These are phyloP conservation scores for Rhabdomys dilectus DNA, from an alignment of 2,113 vertebrate species.

Conservation along the genomic window DNA sequence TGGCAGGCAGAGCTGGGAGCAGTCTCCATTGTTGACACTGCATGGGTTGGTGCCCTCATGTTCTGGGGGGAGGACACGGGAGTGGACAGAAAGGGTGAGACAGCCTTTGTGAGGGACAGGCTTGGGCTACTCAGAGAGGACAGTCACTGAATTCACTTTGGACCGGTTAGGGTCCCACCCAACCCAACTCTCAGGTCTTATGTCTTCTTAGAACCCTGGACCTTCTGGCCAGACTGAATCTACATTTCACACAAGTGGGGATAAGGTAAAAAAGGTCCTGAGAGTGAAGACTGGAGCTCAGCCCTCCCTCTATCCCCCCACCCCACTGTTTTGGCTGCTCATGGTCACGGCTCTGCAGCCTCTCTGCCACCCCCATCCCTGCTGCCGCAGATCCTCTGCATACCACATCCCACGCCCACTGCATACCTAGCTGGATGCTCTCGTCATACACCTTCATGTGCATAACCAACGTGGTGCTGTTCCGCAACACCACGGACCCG, in stretches of 20 bases:
- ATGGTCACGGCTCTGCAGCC: background rate
- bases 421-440: constrained; percentile 88
- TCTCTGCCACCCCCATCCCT: background rate
- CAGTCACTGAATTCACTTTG: background rate
- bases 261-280: background rate
- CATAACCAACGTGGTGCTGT: constrained; percentile 97
- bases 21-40: constrained; percentile 96
- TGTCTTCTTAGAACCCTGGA: background rate
- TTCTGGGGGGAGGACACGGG: background rate
- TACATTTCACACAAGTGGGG: fast-evolving
- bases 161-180: background rate
- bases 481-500: constrained; percentile 91
- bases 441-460: constrained; percentile 99
- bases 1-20: constrained; percentile 97
- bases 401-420: fast-evolving
- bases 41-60: constrained; percentile 92
- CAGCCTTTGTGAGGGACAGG: background rate
- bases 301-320: fast-evolving
- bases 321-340: background rate
- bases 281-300: background rate
- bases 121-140: background rate
- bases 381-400: fast-evolving
- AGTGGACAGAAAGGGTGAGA: background rate
- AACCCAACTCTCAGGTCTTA: background rate
- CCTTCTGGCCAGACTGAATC: background rate